These are phyloP conservation scores for Mycalesis mineus DNA, from an alignment of 2,888 invertebrate genomes.

Conservation along the genomic window DNA sequence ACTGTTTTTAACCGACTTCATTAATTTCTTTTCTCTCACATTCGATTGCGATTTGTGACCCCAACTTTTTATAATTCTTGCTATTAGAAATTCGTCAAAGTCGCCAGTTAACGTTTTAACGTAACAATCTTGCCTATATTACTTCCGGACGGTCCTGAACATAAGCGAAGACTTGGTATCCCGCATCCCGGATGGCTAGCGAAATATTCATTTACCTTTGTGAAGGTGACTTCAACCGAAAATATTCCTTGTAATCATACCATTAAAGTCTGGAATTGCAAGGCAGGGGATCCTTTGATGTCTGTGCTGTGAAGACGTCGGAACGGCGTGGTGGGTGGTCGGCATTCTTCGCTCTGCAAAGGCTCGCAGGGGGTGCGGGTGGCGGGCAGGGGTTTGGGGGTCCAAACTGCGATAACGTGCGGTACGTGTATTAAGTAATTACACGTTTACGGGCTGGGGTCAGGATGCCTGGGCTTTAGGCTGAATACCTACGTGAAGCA, in stretches of 20 bases:
- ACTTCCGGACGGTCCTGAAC: neutral
- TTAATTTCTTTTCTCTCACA: no score
- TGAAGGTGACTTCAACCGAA: neutral
- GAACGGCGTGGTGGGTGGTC: slow-evolving; percentile 11
- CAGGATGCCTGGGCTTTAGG: neutral
- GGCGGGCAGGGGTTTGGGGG: neutral
- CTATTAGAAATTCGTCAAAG: no score
- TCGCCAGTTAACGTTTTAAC: no score
- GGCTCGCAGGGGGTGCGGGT: neutral
- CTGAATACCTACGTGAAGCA: no score
- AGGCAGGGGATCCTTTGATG: neutral
- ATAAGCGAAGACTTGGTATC: neutral
- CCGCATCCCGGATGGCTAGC: neutral
- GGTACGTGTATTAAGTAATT: neutral
- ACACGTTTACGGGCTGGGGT: neutral
- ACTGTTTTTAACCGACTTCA: no score
- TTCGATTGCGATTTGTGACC: no score
- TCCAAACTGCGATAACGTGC: no score
- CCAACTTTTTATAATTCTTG: no score
- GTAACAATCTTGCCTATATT: neutral
- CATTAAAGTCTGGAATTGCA: neutral
- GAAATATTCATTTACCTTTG: slow-evolving; percentile 13
- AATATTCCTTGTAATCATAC: neutral
- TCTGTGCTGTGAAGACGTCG: neutral
- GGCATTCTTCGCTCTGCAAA: neutral